Conservation (phyloP, 2,888 invertebrate species). For the Drosophila meridiana region DNA sequence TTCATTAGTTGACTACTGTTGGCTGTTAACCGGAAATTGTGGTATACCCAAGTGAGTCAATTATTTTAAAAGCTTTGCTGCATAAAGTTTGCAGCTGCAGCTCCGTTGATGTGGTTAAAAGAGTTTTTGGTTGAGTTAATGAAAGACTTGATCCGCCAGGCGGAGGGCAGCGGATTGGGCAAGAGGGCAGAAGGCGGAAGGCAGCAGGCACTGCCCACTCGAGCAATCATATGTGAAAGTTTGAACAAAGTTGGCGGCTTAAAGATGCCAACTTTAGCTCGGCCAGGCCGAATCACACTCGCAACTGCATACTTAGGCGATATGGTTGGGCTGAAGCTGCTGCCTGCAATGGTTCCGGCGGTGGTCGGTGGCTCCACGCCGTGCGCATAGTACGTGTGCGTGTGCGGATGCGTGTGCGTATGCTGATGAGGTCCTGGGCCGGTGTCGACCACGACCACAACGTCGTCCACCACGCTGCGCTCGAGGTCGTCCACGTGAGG, state of each 20-base stretch:
- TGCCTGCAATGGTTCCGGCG: slow-evolving; percentile 56
- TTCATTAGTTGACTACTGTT: slow-evolving; percentile 75
- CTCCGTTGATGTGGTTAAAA: slow-evolving; percentile 53
- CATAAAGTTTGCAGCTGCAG: slow-evolving; percentile 63
- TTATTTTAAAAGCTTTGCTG: slow-evolving; percentile 82
- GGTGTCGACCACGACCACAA: slow-evolving; percentile 80
- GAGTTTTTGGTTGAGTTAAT: slow-evolving; percentile 67
- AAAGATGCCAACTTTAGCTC: slow-evolving; percentile 55
- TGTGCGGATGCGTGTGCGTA: slow-evolving; percentile 58
- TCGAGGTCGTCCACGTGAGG: slow-evolving; percentile 57
- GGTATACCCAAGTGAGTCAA: slow-evolving; percentile 80
- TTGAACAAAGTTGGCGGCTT: slow-evolving; percentile 51
- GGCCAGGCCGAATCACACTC: slow-evolving; percentile 43
- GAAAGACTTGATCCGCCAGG: slow-evolving; percentile 41
- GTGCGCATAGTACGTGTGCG: slow-evolving; percentile 70
- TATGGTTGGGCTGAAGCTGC: slow-evolving; percentile 52
- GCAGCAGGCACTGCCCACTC: slow-evolving; percentile 12
- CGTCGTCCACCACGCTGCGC: slow-evolving; percentile 74
- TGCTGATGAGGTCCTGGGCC: slow-evolving; percentile 62
- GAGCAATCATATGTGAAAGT: slow-evolving; percentile 44
- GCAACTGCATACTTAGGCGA: slow-evolving; percentile 60
- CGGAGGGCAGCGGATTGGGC: background rate
- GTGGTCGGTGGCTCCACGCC: slow-evolving; percentile 60
- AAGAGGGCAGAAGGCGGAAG: background rate
- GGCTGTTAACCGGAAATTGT: slow-evolving; percentile 78